Base-by-base conservation (phyloP, 2,888 invertebrate species). In the Dynastes hyllus region DNA sequence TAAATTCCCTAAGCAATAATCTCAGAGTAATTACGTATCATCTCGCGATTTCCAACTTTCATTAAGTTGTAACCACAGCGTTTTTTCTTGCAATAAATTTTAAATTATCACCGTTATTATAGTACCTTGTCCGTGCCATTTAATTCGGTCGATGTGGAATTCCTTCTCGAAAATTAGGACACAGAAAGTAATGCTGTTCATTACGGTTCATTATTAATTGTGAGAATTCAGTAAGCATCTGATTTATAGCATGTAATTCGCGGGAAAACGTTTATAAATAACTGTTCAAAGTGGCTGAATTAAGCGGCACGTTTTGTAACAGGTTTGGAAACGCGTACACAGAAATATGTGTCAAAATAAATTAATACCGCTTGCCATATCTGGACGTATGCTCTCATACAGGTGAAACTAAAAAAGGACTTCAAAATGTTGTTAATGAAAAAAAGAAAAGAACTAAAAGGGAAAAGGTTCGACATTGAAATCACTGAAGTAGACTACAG, bases 171-270 rank as follows among this genome's bases (percentile, higher is more conserved):
- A 58, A 70, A 70, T 58, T 78, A 32, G 78, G 45, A 70, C 69
- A 58, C 69, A 50, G 70, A 58, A 78, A 71, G 69, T 78, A 78
- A 70, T 70, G 70, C 53, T 70, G 65, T 27, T 70, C 51, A 70
- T 70, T 70, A 70, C 70, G 53, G 29, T n/a, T 70, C 29, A 51
- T 51, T 70, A 51, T 51, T 53, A 50, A 70, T 70, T 70, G 45
- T 50, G 53, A 51, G 70, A 70, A 70, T 51, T 53, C 70, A 70
- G 70, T n/a, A 53, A 27, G 29, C 51, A 27, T 32, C 53, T 70
- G 70, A 70, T 70, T 70, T 53, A 70, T 70, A 22, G 70, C 51
- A 22, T 70, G 27, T 70, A 70, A 70, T 70, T 70, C 53, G n/a
- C 53, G 13, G 22, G 51, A 27, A 53, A 70, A 70, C 53, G 13